A percentile compares a stretch with the other conserved stretches of the same genome.
phyloP scores from a whole-genome alignment of 2,113 vertebrate species.

The Cranoglanis bouderius region DNA sequence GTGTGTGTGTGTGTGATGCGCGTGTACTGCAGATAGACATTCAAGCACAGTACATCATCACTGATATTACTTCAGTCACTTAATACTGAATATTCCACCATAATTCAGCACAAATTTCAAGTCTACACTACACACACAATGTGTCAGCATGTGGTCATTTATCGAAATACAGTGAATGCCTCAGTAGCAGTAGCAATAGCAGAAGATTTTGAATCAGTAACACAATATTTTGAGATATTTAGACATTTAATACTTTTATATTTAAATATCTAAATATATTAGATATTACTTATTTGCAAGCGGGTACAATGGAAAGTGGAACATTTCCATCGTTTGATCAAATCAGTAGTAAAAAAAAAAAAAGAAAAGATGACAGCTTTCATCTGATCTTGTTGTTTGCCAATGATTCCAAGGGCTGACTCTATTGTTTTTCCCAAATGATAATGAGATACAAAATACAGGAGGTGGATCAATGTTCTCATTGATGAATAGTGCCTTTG shows the following conservation, averaged over 20 bases:
- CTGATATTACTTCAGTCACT: neutral
- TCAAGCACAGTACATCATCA: neutral
- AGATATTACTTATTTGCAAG: neutral
- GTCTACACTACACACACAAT: neutral
- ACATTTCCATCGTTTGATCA: neutral
- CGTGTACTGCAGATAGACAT: too few relatives aligned
- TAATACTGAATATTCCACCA: neutral
- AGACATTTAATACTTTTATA: neutral
- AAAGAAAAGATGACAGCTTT: neutral
- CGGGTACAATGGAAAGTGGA: neutral
- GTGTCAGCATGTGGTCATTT: neutral
- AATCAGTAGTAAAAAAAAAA: neutral
- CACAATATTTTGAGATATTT: too few relatives aligned
- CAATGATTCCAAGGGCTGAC: neutral
- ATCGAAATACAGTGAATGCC: neutral
- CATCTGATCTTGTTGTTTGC: neutral
- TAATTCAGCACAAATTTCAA: neutral
- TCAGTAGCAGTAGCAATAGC: neutral
- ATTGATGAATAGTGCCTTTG: neutral
- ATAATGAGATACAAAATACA: neutral
- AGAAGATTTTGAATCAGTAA: neutral
- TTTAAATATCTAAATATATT: too few relatives aligned
- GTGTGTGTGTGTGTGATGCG: neutral
- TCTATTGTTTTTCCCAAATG: too few relatives aligned
- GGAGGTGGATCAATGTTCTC: neutral